These are phyloP conservation scores for Semicossyphus pulcher DNA, from an alignment of 2,113 vertebrate genomes.

Conservation along the genomic window DNA sequence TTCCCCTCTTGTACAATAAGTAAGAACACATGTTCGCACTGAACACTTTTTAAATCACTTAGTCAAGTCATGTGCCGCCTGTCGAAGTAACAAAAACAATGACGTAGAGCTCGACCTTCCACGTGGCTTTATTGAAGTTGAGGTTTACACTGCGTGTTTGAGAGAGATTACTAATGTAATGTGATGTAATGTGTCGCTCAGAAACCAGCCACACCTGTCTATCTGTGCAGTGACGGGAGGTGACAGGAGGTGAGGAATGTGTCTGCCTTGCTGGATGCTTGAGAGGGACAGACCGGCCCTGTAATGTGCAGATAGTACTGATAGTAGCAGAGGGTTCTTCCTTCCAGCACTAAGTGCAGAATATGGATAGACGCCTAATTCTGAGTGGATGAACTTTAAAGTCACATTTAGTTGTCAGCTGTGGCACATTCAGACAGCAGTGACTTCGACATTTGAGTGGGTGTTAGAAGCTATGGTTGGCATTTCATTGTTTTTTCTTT, in stretches of 20 bases:
- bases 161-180: not conserved
- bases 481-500: slow-evolving; percentile 46
- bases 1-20: not conserved
- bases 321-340: slow-evolving; percentile 39
- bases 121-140: not conserved
- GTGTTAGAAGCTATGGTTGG: slow-evolving; percentile 10
- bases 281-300: slow-evolving; percentile 1
- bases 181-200: not conserved
- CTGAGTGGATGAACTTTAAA: slow-evolving; percentile 8
- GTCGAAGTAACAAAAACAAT: not conserved
- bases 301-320: slow-evolving; percentile 34
- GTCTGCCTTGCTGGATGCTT: not conserved
- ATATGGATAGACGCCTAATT: slow-evolving; percentile 39
- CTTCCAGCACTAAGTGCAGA: slow-evolving; percentile 4
- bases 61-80: not conserved
- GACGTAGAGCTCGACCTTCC: not conserved
- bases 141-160: slow-evolving; percentile 6
- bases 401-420: slow-evolving; percentile 12
- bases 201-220: slow-evolving; percentile 1
- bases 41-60: not conserved
- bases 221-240: slow-evolving; percentile 35
- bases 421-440: not conserved
- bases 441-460: slow-evolving; percentile 30
- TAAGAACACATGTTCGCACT: not conserved
- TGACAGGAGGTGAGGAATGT: slow-evolving; percentile 2